Conservation (phyloP, 1,140 invertebrate species). For the Lordiphosa clarofinis region DNA sequence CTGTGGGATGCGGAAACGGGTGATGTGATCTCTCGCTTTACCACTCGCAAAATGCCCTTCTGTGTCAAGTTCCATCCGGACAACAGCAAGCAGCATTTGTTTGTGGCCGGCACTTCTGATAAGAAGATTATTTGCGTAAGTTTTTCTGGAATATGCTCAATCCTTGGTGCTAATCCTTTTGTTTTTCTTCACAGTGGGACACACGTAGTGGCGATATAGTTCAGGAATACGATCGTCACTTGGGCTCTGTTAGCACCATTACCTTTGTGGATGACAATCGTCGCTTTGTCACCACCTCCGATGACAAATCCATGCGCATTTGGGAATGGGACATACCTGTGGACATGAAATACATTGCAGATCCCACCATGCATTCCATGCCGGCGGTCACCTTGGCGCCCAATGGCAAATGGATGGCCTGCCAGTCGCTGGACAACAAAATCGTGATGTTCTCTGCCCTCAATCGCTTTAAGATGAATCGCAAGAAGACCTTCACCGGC, state of each 20-base stretch:
- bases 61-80: slow-evolving; percentile 99
- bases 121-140: slow-evolving; percentile 99
- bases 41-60: slow-evolving; percentile 96
- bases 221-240: slow-evolving; percentile 99
- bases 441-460: slow-evolving; percentile 98
- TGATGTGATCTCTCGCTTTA: slow-evolving; percentile 94
- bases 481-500: slow-evolving; percentile 98
- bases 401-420: slow-evolving; percentile 99
- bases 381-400: slow-evolving; percentile 96
- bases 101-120: slow-evolving; percentile 98
- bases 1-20: slow-evolving; percentile 99
- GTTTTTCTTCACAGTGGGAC: slow-evolving; percentile 90
- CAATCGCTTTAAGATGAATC: slow-evolving; percentile 97
- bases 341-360: slow-evolving; percentile 99
- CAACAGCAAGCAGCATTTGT: slow-evolving; percentile 97
- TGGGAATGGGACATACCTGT: slow-evolving; percentile 99
- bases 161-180: slow-evolving; percentile 13
- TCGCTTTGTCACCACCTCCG: slow-evolving; percentile 98
- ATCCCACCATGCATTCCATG: slow-evolving; percentile 99
- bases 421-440: slow-evolving; percentile 99
- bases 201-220: slow-evolving; percentile 95
- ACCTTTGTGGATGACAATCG: slow-evolving; percentile 99
- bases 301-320: slow-evolving; percentile 98
- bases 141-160: slow-evolving; percentile 43
- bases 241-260: slow-evolving; percentile 99